Conservation (phyloP, 2,113 vertebrate genomes). For the Rhadina sibilatrix region DNA sequence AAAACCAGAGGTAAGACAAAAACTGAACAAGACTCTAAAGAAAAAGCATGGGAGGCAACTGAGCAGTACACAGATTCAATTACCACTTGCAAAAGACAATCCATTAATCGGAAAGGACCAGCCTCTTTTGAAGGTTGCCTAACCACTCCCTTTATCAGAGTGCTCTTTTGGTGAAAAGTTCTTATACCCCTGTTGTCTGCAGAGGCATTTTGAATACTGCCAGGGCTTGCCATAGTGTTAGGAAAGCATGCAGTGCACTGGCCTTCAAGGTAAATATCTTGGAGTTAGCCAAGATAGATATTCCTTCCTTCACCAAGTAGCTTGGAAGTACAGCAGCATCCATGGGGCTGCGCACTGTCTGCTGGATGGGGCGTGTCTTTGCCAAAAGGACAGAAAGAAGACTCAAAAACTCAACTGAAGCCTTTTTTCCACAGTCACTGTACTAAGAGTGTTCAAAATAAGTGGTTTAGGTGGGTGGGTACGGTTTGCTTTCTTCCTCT, state of each 20-base stretch:
- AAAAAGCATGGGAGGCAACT: neutral
- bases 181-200: neutral
- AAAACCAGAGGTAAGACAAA: neutral
- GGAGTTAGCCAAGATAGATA: neutral
- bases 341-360: neutral
- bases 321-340: neutral
- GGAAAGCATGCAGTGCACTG: neutral
- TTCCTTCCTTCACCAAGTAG: neutral
- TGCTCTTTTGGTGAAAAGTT: neutral
- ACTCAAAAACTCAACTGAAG: neutral
- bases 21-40: neutral
- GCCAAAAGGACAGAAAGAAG: neutral
- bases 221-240: neutral
- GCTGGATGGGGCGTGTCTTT: neutral
- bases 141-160: neutral
- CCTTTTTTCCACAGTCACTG: rapidly evolving
- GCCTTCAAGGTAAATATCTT: neutral
- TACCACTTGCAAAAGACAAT: neutral
- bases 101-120: neutral
- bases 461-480: neutral
- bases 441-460: neutral
- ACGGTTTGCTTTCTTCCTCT: neutral
- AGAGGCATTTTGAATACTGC: neutral
- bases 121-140: neutral
- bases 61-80: neutral